Base-by-base conservation (phyloP, 2,888 invertebrate species). In the Malacosoma neustria region DNA sequence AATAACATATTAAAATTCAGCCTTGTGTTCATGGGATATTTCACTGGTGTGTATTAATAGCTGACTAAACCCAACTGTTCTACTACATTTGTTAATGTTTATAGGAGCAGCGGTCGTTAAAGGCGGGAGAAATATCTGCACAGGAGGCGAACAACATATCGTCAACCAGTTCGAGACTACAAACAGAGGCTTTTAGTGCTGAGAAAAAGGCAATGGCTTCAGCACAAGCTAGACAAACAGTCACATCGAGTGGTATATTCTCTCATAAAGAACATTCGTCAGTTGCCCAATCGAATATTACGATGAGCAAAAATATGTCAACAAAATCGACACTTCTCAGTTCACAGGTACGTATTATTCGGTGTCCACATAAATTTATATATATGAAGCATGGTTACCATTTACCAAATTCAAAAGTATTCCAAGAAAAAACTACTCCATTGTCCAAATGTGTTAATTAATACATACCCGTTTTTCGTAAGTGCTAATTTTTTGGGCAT, bases 121-220 rank as follows among this genome's bases (percentile, higher is more conserved):
- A 93, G 74, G 90, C 94, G 37, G 94, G 93, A 38, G 96, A 96
- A 68, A 86, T 95, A 37, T 91, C 93, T 37, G 94, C 95, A 57
- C 93, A 95, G 70, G 94, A 95, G 70, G 92, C 92, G 52, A 93
- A 94, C 68, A 94, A 93, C 70, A 90, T 95, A 81, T 92, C 93
- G 39, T 92, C 94, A 33, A 90, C 93, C 31, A 92, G 92, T 65
- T 92, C 95, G 84, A 92, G 94, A 73, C 87, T 96, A 38, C 93
- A 94, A 50, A 94, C 95, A 35, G 95, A 94, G 59, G 92, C 92
- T 30, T 96, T 94, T 75, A 94, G 93, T 56, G 92, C 94, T 7
- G 95, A 96, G 79, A 93, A 95, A 64, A 89, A 89, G 54, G 88
- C 89, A 34, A 90, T 91, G 68, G 90, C 92, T 36, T 91, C 92